Conservation (phyloP, 2,797 vertebrate genomes). For the Amphiprion clarkii region DNA sequence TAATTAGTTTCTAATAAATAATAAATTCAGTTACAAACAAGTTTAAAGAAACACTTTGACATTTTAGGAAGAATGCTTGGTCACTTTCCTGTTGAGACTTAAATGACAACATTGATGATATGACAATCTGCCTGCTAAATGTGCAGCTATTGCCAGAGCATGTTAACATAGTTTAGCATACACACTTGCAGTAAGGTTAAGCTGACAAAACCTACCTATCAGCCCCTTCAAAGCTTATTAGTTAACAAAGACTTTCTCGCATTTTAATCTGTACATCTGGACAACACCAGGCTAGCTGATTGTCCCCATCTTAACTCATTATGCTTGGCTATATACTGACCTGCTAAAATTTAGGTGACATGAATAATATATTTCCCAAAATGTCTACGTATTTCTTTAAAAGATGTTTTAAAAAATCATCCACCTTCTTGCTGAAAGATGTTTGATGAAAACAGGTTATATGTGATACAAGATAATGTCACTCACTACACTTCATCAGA, state of each 20-base stretch:
- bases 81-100: no score
- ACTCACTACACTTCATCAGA: constrained; percentile 30
- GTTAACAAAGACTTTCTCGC: background rate
- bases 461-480: constrained; percentile 67
- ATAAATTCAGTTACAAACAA: background rate
- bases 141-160: background rate
- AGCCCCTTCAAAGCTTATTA: background rate
- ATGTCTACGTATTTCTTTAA: background rate
- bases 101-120: no score
- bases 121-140: background rate
- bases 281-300: background rate
- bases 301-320: background rate
- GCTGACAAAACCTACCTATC: background rate
- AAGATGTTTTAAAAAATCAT: background rate
- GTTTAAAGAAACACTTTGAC: background rate
- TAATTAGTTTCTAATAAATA: background rate
- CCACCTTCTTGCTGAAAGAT: no score
- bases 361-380: background rate
- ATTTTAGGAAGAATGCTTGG: background rate
- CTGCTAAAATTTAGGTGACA: no score
- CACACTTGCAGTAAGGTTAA: constrained; percentile 1
- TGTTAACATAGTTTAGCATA: constrained; percentile 10
- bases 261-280: background rate
- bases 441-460: background rate
- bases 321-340: background rate